Conservation (phyloP, 2,113 vertebrate species). For the Otus sunia region DNA sequence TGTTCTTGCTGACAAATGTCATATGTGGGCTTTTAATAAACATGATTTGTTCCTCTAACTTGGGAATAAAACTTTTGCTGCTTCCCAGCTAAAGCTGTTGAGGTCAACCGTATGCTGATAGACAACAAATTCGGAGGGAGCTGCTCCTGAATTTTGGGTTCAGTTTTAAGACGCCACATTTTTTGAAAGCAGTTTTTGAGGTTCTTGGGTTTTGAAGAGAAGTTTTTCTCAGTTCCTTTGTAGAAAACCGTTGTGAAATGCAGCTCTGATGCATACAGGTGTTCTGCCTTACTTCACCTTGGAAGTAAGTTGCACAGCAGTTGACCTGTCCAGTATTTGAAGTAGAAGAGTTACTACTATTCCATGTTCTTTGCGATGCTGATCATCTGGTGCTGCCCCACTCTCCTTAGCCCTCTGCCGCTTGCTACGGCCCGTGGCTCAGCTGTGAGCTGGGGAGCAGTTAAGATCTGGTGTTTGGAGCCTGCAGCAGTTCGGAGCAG, state of each 20-base stretch:
- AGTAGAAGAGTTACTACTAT: background rate
- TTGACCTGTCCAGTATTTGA: background rate
- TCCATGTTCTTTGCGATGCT: background rate
- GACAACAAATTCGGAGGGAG: background rate
- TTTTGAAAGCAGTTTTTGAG: background rate
- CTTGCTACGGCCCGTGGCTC: background rate
- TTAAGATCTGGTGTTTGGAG: too few relatives aligned
- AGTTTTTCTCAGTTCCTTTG: background rate
- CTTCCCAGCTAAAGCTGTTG: background rate
- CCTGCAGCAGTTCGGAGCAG: background rate
- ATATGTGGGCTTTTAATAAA: background rate
- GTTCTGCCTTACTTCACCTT: background rate
- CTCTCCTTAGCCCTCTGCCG: background rate
- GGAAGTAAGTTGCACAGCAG: background rate
- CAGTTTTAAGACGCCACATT: background rate
- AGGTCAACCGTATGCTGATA: background rate
- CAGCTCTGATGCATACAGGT: background rate
- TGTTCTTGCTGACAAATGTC: background rate
- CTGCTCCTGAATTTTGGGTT: background rate
- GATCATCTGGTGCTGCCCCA: background rate
- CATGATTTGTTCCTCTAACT: background rate
- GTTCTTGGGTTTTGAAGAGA: background rate
- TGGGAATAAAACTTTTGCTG: background rate
- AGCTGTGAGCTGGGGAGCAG: fast-evolving
- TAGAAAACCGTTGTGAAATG: background rate